Conservation (phyloP, 1,140 invertebrate species). For the Drosophila nikananu region DNA sequence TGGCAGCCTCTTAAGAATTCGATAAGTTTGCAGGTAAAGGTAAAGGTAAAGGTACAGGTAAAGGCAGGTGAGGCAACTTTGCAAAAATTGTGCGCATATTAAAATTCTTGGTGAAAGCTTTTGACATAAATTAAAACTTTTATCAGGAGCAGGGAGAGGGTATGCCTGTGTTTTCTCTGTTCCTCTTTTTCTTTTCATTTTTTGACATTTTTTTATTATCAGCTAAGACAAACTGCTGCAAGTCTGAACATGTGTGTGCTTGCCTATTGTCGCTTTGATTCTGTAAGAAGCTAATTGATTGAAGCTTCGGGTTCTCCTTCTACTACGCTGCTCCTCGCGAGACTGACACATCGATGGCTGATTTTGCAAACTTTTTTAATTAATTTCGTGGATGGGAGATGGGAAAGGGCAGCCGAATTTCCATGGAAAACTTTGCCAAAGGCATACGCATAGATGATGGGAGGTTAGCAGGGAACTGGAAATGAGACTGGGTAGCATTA, state of each 20-base stretch:
- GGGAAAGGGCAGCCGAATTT: constrained; percentile 5
- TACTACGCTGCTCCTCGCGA: constrained; percentile 2
- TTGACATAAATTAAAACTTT: constrained; percentile 85
- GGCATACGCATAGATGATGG: constrained; percentile 3
- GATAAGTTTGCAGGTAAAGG: constrained; percentile 10
- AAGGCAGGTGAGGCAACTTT: constrained; percentile 55
- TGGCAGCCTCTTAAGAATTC: constrained; percentile 11
- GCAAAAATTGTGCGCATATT: constrained; percentile 83
- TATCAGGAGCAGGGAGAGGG: constrained; percentile 31
- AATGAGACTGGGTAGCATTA: constrained; percentile 48
- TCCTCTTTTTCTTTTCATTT: neutral
- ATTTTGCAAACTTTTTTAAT: constrained; percentile 83
- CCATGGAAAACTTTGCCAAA: constrained; percentile 41
- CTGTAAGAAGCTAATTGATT: constrained; percentile 35
- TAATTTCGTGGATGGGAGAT: constrained; percentile 59
- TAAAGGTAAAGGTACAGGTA: constrained; percentile 1
- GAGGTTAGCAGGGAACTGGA: neutral
- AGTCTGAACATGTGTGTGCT: constrained; percentile 3
- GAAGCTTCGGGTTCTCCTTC: neutral
- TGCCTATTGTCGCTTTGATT: constrained; percentile 11
- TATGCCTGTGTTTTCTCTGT: constrained; percentile 9
- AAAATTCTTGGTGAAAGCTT: constrained; percentile 84
- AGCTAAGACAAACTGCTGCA: constrained; percentile 10
- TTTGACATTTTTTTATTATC: neutral
- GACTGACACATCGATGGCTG: constrained; percentile 72